phyloP scores from a whole-genome alignment of 2,113 vertebrate species.

The Hoplias malabaricus region DNA sequence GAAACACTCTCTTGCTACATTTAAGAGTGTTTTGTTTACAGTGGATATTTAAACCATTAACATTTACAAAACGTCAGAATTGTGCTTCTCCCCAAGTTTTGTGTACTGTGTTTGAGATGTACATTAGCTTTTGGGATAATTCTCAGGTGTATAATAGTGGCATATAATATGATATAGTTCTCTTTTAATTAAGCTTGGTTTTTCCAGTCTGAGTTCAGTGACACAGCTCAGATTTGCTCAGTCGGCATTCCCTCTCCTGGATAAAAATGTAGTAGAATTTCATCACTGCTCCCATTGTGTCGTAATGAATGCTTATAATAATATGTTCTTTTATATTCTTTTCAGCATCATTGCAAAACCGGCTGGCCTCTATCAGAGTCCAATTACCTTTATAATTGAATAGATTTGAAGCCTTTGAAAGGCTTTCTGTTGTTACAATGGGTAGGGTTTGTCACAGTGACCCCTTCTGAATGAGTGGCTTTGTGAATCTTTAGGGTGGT shows the following conservation, averaged over 20 bases:
- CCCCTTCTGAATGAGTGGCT: not conserved
- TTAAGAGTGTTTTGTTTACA: not conserved
- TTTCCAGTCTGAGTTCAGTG: conserved; percentile 3
- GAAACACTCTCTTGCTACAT: not conserved
- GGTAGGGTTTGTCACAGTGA: conserved; percentile 28
- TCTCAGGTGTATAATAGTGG: too few relatives aligned
- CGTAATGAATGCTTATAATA: conserved; percentile 19
- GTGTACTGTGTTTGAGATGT: too few relatives aligned
- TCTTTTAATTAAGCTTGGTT: conserved; percentile 25
- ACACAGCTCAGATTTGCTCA: conserved; percentile 19
- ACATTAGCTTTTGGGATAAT: conserved; percentile 39
- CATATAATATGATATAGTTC: conserved; percentile 31
- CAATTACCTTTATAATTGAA: conserved; percentile 45
- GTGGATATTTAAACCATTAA: conserved; percentile 1
- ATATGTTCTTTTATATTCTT: conserved; percentile 8
- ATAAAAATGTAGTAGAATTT: conserved; percentile 13
- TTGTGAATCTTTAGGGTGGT: not conserved
- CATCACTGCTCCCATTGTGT: conserved; percentile 19
- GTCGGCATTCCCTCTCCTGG: conserved; percentile 8
- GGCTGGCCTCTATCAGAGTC: not conserved
- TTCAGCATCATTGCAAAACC: conserved; percentile 27
- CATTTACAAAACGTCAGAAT: not conserved
- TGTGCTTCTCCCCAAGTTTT: too few relatives aligned
- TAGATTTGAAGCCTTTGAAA: conserved; percentile 29
- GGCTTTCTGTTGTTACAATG: conserved; percentile 20